These are phyloP conservation scores for Regulus satrapa DNA, from an alignment of 2,113 vertebrate species.

Conservation along the genomic window DNA sequence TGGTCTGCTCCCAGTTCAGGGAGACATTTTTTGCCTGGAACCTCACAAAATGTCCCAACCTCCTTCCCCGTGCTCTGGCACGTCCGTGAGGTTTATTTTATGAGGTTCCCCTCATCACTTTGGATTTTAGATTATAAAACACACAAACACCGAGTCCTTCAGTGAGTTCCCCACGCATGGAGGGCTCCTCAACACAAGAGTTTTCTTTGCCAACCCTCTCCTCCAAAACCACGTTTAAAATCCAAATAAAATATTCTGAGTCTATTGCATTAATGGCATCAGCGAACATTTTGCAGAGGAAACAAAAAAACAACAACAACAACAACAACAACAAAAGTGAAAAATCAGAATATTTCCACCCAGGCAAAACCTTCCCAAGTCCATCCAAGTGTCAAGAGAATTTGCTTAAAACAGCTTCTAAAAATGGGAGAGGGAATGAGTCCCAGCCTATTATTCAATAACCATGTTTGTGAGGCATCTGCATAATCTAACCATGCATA, in stretches of 20 bases:
- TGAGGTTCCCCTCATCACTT: accelerated
- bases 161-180: accelerated
- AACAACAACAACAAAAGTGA: not conserved
- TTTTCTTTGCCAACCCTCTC: not conserved
- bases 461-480: slow-evolving; percentile 85
- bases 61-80: not conserved
- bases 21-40: not conserved
- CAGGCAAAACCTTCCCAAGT: slow-evolving; percentile 40
- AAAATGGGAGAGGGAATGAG: slow-evolving; percentile 66
- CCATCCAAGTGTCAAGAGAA: slow-evolving; percentile 51
- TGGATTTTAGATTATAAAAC: not conserved
- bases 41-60: not conserved
- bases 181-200: not conserved
- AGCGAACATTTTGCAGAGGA: not conserved
- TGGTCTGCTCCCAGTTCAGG: not conserved
- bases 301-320: not conserved
- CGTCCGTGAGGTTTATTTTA: accelerated
- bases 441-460: slow-evolving; percentile 86
- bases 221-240: not conserved
- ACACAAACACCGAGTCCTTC: accelerated
- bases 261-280: not conserved
- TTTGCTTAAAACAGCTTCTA: slow-evolving; percentile 65
- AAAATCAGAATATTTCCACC: not conserved
- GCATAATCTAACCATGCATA: slow-evolving; percentile 94
- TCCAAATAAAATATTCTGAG: not conserved